Evolutionary conservation across 2,113 vertebrate species (phyloP).

Genomic region (Syngnathus typhle): DNA sequence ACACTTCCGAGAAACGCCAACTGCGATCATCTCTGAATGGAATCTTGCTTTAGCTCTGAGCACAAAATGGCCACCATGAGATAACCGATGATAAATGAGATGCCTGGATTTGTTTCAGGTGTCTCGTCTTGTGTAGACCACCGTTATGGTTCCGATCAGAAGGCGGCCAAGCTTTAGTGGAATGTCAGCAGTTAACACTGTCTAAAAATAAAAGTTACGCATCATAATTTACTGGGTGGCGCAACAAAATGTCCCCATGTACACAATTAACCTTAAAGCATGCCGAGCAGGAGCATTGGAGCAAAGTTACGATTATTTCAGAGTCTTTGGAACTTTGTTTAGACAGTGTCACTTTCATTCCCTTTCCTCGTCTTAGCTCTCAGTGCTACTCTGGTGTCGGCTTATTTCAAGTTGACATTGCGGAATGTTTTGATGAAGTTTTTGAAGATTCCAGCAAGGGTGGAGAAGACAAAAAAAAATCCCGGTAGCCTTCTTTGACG

Average conservation of each 20-base stretch:
- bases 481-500: slow-evolving; percentile 39
- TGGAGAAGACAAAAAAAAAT: slow-evolving; percentile 6
- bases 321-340: background rate
- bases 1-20: slow-evolving; percentile 23
- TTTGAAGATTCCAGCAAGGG: slow-evolving; percentile 24
- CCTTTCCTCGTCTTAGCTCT: background rate
- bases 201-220: slow-evolving; percentile 28
- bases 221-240: slow-evolving; percentile 20
- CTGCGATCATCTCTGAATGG: slow-evolving; percentile 4
- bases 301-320: background rate
- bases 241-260: slow-evolving; percentile 25
- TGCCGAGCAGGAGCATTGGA: background rate
- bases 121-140: slow-evolving; percentile 27
- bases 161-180: slow-evolving; percentile 31
- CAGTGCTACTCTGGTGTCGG: background rate
- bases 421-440: slow-evolving; percentile 3
- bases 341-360: background rate
- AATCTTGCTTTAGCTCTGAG: slow-evolving; percentile 34
- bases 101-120: slow-evolving; percentile 29
- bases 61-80: slow-evolving; percentile 47
- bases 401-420: slow-evolving; percentile 11
- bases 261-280: slow-evolving; percentile 14
- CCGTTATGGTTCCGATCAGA: slow-evolving; percentile 51
- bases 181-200: slow-evolving; percentile 30
- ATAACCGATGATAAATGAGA: slow-evolving; percentile 48